Evolutionary conservation across 2,797 vertebrate species (phyloP).

Genomic region (Ficedula albicollis): DNA sequence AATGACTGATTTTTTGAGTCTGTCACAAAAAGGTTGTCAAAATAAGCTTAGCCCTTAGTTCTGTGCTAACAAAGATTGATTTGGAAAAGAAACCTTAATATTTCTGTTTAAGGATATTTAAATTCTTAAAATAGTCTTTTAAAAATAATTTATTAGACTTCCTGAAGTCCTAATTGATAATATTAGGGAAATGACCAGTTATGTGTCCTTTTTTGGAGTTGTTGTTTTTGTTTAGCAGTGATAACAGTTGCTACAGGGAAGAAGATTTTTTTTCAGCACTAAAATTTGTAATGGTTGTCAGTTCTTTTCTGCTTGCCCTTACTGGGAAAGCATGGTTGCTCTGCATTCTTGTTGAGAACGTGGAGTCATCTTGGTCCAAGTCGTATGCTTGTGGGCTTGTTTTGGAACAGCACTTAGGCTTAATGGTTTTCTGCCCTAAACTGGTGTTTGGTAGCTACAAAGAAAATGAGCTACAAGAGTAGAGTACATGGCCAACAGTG

Average conservation of each 20-base stretch:
- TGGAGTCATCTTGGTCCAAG: neutral
- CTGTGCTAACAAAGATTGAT: neutral
- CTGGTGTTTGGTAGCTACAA: neutral
- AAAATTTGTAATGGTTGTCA: neutral
- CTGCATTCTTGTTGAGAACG: neutral
- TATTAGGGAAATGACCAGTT: neutral
- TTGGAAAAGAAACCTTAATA: neutral
- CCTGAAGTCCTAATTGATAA: neutral
- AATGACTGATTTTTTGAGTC: neutral
- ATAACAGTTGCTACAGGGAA: neutral
- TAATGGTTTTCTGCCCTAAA: neutral
- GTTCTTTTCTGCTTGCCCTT: neutral
- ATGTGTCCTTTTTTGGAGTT: neutral
- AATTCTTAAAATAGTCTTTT: neutral
- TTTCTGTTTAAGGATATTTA: neutral
- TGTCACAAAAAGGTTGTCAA: neutral
- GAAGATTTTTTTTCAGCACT: neutral
- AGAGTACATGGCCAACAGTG: rapidly evolving
- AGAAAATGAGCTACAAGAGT: neutral
- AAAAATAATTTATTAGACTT: neutral
- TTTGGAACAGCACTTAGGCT: neutral
- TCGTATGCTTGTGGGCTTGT: neutral
- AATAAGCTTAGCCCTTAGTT: neutral
- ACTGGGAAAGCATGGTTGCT: neutral
- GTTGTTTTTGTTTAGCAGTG: neutral